Percentiles rank a stretch among this genome's conserved stretches.
Evolutionary conservation across 2,888 invertebrate genomes (phyloP).

Genomic region (Pimpla rufipes): DNA sequence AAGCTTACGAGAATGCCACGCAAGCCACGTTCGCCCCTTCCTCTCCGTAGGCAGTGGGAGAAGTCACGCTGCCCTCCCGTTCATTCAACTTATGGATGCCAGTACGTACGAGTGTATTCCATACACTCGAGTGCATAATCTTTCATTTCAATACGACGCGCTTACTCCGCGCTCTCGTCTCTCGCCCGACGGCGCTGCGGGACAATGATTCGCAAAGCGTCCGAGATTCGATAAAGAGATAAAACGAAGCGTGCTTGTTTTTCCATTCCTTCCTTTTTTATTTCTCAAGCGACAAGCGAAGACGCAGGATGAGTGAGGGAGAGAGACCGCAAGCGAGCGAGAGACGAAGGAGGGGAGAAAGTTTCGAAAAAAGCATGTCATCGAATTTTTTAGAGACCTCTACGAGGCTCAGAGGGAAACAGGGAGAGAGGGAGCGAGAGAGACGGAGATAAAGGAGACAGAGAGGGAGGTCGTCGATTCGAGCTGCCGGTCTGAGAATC

Average conservation of each 20-base stretch:
- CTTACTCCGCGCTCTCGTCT: not conserved
- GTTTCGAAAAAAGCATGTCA: conserved; percentile 3
- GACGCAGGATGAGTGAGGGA: not conserved
- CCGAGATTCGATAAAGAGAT: not conserved
- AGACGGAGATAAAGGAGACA: not conserved
- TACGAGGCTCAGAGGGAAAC: not conserved
- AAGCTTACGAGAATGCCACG: conserved; percentile 56
- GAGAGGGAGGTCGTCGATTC: not conserved
- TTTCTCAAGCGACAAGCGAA: not conserved
- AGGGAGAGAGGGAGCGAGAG: not conserved
- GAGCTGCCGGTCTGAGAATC: conserved; percentile 9
- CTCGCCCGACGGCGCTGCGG: not conserved
- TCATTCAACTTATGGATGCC: conserved; percentile 65
- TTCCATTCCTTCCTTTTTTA: conserved; percentile 6
- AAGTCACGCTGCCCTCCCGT: conserved; percentile 57
- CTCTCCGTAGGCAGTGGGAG: conserved; percentile 54
- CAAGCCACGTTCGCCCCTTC: conserved; percentile 42
- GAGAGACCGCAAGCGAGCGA: not conserved
- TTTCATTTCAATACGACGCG: conserved; percentile 52
- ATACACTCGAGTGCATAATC: conserved; percentile 52
- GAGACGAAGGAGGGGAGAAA: not conserved
- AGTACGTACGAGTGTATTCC: conserved; percentile 26
- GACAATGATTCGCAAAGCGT: not conserved
- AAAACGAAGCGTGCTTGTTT: not conserved
- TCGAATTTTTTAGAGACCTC: not conserved